Evolutionary conservation across 2,113 vertebrate genomes (phyloP).

Genomic region (Aleadryas rufinucha): DNA sequence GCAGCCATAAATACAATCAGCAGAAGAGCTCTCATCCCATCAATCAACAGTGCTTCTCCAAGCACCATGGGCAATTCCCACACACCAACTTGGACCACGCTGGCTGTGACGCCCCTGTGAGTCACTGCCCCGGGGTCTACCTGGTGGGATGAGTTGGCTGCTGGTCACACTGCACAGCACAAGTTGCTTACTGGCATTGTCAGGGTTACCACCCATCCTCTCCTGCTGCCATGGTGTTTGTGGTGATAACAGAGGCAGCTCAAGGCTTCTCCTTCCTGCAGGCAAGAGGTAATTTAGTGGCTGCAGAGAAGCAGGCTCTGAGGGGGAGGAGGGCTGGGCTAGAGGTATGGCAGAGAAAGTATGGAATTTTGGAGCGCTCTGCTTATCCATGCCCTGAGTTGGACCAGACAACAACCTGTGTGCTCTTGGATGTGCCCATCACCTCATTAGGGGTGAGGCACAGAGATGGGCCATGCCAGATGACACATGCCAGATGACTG

Average conservation of each 20-base stretch:
- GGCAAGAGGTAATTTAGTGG: neutral
- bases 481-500: neutral
- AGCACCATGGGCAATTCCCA: slow-evolving; percentile 26
- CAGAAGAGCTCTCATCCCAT: neutral
- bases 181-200: neutral
- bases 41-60: neutral
- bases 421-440: neutral
- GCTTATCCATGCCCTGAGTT: neutral
- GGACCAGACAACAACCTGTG: neutral
- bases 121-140: neutral
- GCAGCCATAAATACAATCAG: neutral
- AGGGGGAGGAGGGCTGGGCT: neutral
- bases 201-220: slow-evolving; percentile 7
- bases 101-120: slow-evolving; percentile 24
- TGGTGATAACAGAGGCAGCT: slow-evolving; percentile 34
- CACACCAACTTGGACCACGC: neutral
- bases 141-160: slow-evolving; percentile 21
- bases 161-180: neutral
- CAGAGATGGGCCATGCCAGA: neutral
- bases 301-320: neutral
- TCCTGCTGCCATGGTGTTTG: slow-evolving; percentile 33
- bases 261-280: neutral
- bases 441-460: neutral
- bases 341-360: neutral
- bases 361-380: neutral